A percentile compares a stretch with the other conserved stretches of the same genome.
These are phyloP conservation scores for Drosophila pruinosa DNA, from an alignment of 1,140 invertebrate genomes.

Conservation along the genomic window DNA sequence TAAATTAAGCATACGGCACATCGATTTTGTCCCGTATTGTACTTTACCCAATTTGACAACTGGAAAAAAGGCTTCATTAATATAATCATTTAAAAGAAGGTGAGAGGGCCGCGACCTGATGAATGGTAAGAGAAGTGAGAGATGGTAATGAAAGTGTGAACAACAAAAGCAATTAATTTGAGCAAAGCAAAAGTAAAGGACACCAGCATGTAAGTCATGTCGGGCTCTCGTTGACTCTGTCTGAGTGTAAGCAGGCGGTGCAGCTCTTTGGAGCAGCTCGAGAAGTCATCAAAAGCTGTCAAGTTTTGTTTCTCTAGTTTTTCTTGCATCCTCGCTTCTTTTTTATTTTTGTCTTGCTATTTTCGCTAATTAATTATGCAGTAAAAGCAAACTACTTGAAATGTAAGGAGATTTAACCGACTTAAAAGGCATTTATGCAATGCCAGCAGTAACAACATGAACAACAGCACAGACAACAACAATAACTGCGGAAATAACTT, in stretches of 20 bases:
- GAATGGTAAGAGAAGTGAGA: constrained; percentile 3
- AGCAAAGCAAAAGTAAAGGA: constrained; percentile 12
- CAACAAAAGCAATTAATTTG: constrained; percentile 29
- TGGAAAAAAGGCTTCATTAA: constrained; percentile 57
- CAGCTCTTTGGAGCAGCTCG: constrained; percentile 54
- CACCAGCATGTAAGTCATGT: constrained; percentile 6
- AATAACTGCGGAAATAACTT: constrained; percentile 27
- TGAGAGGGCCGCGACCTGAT: no score
- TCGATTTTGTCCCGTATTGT: neutral
- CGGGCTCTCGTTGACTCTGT: neutral
- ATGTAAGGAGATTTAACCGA: constrained; percentile 78
- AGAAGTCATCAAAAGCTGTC: constrained; percentile 51
- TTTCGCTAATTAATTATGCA: constrained; percentile 79
- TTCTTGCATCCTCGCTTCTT: constrained; percentile 35
- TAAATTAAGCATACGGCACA: constrained; percentile 41
- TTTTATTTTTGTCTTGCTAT: constrained; percentile 45
- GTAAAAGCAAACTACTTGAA: constrained; percentile 79
- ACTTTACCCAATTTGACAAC: constrained; percentile 13
- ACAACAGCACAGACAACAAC: constrained; percentile 42
- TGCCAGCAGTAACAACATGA: constrained; percentile 44
- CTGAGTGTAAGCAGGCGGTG: constrained; percentile 11
- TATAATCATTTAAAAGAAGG: constrained; percentile 55
- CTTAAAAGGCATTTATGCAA: constrained; percentile 79
- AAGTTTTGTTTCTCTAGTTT: constrained; percentile 52
- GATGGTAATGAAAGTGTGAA: constrained; percentile 11